Conservation (phyloP, 2,113 vertebrate genomes). For the Calonectris borealis region DNA sequence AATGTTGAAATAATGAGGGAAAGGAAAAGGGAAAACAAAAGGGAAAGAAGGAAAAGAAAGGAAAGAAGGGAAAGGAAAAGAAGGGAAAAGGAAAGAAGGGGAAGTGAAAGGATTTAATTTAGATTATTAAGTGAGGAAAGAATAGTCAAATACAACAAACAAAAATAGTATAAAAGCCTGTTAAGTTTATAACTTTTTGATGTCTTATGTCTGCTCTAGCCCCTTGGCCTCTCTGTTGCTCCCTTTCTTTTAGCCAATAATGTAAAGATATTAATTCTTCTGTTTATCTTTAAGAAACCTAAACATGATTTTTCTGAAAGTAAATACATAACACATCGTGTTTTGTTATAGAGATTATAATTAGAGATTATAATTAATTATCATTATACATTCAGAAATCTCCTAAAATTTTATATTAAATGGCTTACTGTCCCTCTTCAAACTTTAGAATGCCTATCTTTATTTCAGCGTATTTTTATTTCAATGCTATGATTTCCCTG, state of each 20-base stretch:
- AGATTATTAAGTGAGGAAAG: not conserved
- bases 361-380: not conserved
- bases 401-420: not conserved
- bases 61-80: not conserved
- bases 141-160: not conserved
- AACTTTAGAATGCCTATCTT: not conserved
- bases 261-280: not conserved
- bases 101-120: not conserved
- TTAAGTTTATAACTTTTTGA: not conserved
- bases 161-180: not conserved
- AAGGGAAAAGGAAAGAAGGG: not conserved
- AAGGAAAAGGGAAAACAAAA: not conserved
- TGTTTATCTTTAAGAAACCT: not conserved
- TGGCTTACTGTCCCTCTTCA: not conserved
- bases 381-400: not conserved
- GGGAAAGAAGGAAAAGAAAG: not conserved
- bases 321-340: not conserved
- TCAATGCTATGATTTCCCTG: not conserved
- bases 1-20: not conserved
- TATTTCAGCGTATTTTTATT: not conserved
- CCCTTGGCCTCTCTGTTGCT: not conserved
- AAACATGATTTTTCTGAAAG: not conserved
- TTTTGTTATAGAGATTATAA: not conserved
- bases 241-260: not conserved
- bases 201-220: not conserved